Evolutionary conservation across 2,888 invertebrate species (phyloP).

Genomic region (Phasia obesa): DNA sequence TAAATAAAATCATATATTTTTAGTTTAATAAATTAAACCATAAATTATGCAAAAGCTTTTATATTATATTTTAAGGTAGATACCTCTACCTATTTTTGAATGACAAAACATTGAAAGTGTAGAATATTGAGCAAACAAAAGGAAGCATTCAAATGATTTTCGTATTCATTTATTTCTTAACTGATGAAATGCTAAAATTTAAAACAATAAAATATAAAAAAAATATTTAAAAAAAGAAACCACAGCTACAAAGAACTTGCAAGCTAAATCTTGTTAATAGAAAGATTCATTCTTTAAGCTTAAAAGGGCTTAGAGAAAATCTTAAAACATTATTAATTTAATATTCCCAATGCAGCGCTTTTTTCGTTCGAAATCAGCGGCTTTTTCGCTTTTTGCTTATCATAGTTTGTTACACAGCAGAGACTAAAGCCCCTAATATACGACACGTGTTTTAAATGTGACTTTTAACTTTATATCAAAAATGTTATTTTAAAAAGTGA

Average conservation of each 20-base stretch:
- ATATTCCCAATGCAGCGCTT: constrained; percentile 23
- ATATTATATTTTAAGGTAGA: constrained; percentile 52
- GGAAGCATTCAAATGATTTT: constrained; percentile 12
- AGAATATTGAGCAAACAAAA: constrained; percentile 45
- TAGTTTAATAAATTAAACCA: constrained; percentile 74
- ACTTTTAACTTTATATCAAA: too few relatives aligned
- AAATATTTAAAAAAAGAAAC: background rate
- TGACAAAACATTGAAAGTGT: constrained; percentile 63
- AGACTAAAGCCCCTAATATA: too few relatives aligned
- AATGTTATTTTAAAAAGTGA: too few relatives aligned
- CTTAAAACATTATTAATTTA: constrained; percentile 29
- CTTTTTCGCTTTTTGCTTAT: too few relatives aligned
- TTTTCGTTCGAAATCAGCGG: background rate
- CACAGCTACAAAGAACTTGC: constrained; percentile 31
- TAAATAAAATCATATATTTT: constrained; percentile 23
- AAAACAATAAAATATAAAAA: constrained; percentile 50
- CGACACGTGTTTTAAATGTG: too few relatives aligned
- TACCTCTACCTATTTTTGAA: constrained; percentile 61
- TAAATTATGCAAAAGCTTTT: constrained; percentile 77
- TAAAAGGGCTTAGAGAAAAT: constrained; percentile 38
- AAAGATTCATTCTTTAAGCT: constrained; percentile 58
- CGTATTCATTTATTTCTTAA: constrained; percentile 41
- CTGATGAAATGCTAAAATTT: constrained; percentile 54
- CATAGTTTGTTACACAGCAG: too few relatives aligned
- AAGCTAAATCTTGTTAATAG: constrained; percentile 45